These are phyloP conservation scores for Recurvirostra avosetta DNA, from an alignment of 2,113 vertebrate species.

Conservation along the genomic window DNA sequence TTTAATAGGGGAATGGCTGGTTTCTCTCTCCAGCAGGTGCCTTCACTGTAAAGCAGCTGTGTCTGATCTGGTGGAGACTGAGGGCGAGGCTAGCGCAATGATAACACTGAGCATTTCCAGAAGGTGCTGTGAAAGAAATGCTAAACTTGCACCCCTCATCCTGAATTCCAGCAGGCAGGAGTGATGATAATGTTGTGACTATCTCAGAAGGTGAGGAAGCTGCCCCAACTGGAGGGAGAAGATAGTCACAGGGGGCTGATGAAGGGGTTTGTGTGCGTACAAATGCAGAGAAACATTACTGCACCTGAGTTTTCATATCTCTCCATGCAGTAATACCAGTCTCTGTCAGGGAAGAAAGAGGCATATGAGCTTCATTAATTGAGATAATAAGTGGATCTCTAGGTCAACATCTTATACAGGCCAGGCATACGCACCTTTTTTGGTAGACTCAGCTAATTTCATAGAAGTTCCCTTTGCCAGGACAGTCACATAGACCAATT, in stretches of 20 bases:
- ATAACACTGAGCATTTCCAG: background rate
- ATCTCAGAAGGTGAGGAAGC: background rate
- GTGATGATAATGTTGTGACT: too few species aligned
- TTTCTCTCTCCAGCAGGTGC: background rate
- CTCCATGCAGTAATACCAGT: background rate
- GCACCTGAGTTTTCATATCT: background rate
- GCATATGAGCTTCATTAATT: background rate
- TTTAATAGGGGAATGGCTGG: background rate
- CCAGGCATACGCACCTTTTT: background rate
- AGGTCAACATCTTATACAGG: background rate
- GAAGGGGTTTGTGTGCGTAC: background rate
- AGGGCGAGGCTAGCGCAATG: background rate
- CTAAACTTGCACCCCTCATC: background rate
- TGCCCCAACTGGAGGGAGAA: background rate
- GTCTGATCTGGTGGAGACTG: background rate
- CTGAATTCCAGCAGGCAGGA: background rate
- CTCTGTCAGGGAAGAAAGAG: background rate
- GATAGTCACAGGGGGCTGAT: background rate
- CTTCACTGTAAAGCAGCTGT: background rate
- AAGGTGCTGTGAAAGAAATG: background rate
- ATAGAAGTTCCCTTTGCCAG: background rate
- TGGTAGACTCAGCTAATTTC: background rate
- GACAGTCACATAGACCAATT: fast-evolving
- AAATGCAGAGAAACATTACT: background rate
- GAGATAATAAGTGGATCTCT: background rate